Evolutionary conservation across 2,113 vertebrate species (phyloP), one percentile per base, ranked within the genome.

Genomic region (Murina feae): DNA sequence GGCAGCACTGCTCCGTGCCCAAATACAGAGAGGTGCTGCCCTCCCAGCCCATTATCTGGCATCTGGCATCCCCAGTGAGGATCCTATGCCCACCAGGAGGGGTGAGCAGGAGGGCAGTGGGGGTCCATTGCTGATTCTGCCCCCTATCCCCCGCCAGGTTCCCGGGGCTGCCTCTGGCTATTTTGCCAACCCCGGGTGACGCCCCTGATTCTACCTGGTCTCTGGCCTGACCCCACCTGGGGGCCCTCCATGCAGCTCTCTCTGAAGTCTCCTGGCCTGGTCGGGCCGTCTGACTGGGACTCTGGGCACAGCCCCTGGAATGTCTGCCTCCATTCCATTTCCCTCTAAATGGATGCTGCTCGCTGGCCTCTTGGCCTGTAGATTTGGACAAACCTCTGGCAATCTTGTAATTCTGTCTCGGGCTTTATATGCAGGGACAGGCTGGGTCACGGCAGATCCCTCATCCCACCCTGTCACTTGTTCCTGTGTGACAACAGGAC

Each of bases 241-340:
- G 68, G 30, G 18, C 18, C 51, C 0, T 1, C 13, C 7, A 1
- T 1, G 35, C 8, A 17, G 44, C 23, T 37, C 49, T 37, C 49
- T 18, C 39, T 2, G 76, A 44, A 44, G 44, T 12, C 55, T 78
- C 87, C 0, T 1, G 44, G 55, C 37, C 74, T 5, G 47, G 14
- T 8, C 1, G 1, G 13, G n/a, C 47, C 23, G 6, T 14, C 42
- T 25, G 42, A 12, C 42, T 6, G 17, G 47, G 65, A 6, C 49
- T 37, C 68, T 20, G 87, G 44, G 58, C 39, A 68, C 18, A 5
- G 16, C 49, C 6, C 16, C 8, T 14, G 17, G 17, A 6, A 47
- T 25, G 53, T n/a, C 44, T 63, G 23, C 30, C 81, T 55, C 42
- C 25, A 0, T 65, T 69, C 66, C 53, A 42, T 55, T 76, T 93